Evolutionary conservation across 2,888 invertebrate genomes (phyloP), one percentile per base, ranked within the genome.

Genomic region (Holacanthella duospinosa): DNA sequence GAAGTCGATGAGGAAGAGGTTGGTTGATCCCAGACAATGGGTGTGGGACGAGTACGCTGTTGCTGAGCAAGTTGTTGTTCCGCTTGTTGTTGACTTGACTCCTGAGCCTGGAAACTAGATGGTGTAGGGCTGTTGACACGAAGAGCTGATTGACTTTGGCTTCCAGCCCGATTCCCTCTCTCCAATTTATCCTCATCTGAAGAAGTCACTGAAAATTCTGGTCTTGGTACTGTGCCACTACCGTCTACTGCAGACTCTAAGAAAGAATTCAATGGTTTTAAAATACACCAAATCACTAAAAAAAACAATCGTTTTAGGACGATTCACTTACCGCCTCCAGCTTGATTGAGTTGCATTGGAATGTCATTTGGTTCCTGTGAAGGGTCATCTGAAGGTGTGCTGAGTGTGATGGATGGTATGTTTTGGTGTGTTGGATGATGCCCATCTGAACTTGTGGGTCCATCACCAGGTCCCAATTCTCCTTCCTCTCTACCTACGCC

Each of bases 11-110:
- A 69, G 6, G 69, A 69, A 9, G 70, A 70, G 1, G 71, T 71
- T 2, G 73, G 73, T 61, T 73, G 71, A 66, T 73, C 71, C 73
- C 73, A 73, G 43, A 73, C 66, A 16, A 73, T 73, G 9, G 73
- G 73, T 28, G 70, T 71, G 9, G 71, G 70, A 26, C 69, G 63
- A 21, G 64, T 60, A 24, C 69, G 61, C 53, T 65, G 68, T n/a
- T 66, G 70, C 36, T 68, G 68, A n/a, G n/a, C n/a, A n/a, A n/a
- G n/a, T n/a, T n/a, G n/a, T n/a, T n/a, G n/a, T n/a, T n/a, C n/a
- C n/a, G n/a, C n/a, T 26, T 65, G 65, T 53, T 64, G 65, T 21
- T 63, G 67, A 16, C 63, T 64, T 16, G 66, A 64, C 25, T 65
- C 65, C 25, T n/a, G n/a, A n/a, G n/a, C n/a, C n/a, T n/a, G n/a